A percentile compares a stretch with the other conserved stretches of the same genome.
Evolutionary conservation across 2,113 vertebrate genomes (phyloP).

Genomic region (Perca schrenkii): DNA sequence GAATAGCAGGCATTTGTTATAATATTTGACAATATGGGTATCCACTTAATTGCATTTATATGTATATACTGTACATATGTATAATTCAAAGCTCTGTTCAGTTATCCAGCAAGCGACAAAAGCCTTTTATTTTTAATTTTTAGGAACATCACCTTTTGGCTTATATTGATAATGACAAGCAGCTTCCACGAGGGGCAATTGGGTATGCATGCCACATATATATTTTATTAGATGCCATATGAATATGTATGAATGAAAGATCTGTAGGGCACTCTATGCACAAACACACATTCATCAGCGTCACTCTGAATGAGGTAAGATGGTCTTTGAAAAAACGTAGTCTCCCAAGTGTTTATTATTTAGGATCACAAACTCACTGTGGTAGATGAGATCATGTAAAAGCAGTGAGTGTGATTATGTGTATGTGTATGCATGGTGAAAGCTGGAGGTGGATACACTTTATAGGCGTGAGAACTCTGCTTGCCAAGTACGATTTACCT

Average conservation of each 20-base stretch:
- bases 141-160: conserved; percentile 37
- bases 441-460: conserved; percentile 49
- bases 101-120: conserved; percentile 13
- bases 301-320: conserved; percentile 53
- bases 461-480: conserved; percentile 33
- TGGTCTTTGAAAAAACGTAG: conserved; percentile 60
- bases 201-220: conserved; percentile 62
- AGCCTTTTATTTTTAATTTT: conserved; percentile 40
- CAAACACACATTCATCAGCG: conserved; percentile 66
- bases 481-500: conserved; percentile 54
- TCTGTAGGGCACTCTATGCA: conserved; percentile 59
- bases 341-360: conserved; percentile 55
- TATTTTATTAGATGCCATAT: conserved; percentile 67
- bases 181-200: conserved; percentile 37
- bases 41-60: background rate
- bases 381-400: conserved; percentile 44
- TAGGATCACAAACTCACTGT: conserved; percentile 39
- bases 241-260: conserved; percentile 67
- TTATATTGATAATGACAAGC: conserved; percentile 49
- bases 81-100: conserved; percentile 20
- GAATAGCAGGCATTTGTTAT: background rate
- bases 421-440: conserved; percentile 9
- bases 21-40: background rate
- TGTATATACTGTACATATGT: background rate
- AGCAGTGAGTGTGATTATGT: conserved; percentile 7